These are phyloP conservation scores for Trogon surrucura DNA, from an alignment of 2,113 vertebrate species.

Conservation along the genomic window DNA sequence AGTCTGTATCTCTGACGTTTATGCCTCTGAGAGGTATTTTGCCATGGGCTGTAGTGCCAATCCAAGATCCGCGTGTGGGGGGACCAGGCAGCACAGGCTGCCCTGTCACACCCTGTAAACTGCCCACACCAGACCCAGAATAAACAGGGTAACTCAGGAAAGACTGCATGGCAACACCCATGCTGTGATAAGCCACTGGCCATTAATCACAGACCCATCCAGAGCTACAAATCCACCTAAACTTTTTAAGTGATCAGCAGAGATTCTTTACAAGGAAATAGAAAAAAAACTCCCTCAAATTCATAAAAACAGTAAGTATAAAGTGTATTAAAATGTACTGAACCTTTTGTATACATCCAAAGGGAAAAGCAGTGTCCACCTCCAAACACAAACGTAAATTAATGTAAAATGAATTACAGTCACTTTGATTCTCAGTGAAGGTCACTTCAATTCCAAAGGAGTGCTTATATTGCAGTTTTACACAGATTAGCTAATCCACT, in stretches of 20 bases:
- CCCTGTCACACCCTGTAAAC: background rate
- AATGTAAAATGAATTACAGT: conserved; percentile 21
- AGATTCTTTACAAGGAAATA: background rate
- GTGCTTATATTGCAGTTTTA: conserved; percentile 55
- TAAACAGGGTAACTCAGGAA: background rate
- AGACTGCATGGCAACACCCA: background rate
- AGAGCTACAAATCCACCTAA: background rate
- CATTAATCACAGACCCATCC: background rate
- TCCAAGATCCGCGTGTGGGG: background rate
- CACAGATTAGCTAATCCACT: conserved; percentile 40
- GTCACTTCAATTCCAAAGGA: conserved; percentile 42
- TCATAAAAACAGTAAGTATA: background rate
- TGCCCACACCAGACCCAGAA: background rate
- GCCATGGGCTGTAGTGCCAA: background rate
- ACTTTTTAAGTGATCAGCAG: background rate
- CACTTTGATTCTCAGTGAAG: background rate
- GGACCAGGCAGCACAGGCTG: background rate
- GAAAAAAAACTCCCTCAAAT: background rate
- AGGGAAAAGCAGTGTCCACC: background rate
- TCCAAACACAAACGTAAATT: background rate
- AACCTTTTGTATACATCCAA: background rate
- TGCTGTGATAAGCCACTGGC: background rate
- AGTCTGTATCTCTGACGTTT: background rate
- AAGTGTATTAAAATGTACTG: background rate
- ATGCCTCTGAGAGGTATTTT: background rate